These are phyloP conservation scores for Lepetodrilus schrolli DNA, from an alignment of 2,888 invertebrate species.

Conservation along the genomic window DNA sequence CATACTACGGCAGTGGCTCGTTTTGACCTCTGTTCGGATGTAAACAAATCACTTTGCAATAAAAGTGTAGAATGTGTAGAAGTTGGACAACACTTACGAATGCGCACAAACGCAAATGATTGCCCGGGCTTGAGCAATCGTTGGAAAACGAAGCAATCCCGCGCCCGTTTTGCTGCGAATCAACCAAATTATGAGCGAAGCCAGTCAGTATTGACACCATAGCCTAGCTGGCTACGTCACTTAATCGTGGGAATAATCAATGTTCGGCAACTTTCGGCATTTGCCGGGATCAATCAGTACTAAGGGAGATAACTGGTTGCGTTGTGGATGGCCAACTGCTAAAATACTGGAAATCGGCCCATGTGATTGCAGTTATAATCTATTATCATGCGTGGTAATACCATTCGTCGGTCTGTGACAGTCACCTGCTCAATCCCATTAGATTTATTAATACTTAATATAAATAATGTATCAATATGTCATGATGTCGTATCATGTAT, in stretches of 20 bases:
- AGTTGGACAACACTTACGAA: constrained; percentile 27
- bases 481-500: too few species aligned
- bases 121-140: constrained; percentile 27
- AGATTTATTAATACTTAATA: too few species aligned
- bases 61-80: constrained; percentile 6
- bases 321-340: background rate
- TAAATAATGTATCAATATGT: too few species aligned
- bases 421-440: too few species aligned
- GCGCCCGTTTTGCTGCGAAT: constrained; percentile 10
- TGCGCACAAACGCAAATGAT: constrained; percentile 26
- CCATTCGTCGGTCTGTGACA: too few species aligned
- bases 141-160: constrained; percentile 24
- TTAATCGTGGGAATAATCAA: constrained; percentile 23
- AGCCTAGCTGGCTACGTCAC: constrained; percentile 23
- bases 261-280: constrained; percentile 1
- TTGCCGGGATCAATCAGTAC: constrained; percentile 14
- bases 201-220: constrained; percentile 20
- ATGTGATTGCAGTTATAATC: too few species aligned
- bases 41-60: constrained; percentile 15
- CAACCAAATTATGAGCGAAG: constrained; percentile 12
- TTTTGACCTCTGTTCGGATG: constrained; percentile 19
- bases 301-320: background rate
- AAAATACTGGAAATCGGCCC: too few species aligned
- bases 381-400: too few species aligned
- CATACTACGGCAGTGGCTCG: constrained; percentile 20